Evolutionary conservation across 2,113 vertebrate species (phyloP), one percentile per base, ranked within the genome.

Genomic region (Laterallus jamaicensis): DNA sequence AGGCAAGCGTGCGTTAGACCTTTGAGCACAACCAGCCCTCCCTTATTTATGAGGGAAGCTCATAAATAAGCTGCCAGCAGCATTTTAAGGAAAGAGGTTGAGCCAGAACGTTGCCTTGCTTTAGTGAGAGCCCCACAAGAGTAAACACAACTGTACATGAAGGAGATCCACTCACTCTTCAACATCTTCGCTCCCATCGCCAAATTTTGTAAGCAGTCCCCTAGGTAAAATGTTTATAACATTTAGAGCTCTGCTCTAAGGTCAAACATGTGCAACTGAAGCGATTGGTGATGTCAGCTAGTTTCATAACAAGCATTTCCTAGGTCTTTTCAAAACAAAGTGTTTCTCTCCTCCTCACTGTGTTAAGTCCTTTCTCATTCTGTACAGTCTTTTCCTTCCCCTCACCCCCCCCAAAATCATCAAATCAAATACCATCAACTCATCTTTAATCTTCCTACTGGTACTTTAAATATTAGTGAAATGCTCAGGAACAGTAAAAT

Each of bases 141-240:
- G 77, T 50, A 64, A 56, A 93, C 14, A 24, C 67, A 42, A 44
- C 10, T 28, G 81, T 0, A 49, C 21, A 6, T 2, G 10, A 47
- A 88, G 39, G 74, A 87, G 44, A 44, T 83, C 26, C 91, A 98
- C 98, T 98, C 97, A 99, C 99, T 98, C 97, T 96, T 98, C 98
- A 39, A 97, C 96, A 82, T 98, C 98, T 92, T 98, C 98, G 40
- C 98, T 98, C 42, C 98, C 97, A 39, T 99, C 98, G 56, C 98
- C 98, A 84, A 98, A 98, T 81, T 98, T 98, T 82, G 98, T 92
- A 21, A 98, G 92, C 93, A 98, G 98, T 50, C 98, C 98, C 95
- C 99, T 99, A 97, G 88, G 91, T 67, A 78, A 95, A 97, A 97
- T 2, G 82, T 92, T 96, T 35, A 64, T 29, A 94, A 20, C 42